These are phyloP conservation scores for Homalodisca vitripennis DNA, from an alignment of 1,140 invertebrate species.

Conservation along the genomic window DNA sequence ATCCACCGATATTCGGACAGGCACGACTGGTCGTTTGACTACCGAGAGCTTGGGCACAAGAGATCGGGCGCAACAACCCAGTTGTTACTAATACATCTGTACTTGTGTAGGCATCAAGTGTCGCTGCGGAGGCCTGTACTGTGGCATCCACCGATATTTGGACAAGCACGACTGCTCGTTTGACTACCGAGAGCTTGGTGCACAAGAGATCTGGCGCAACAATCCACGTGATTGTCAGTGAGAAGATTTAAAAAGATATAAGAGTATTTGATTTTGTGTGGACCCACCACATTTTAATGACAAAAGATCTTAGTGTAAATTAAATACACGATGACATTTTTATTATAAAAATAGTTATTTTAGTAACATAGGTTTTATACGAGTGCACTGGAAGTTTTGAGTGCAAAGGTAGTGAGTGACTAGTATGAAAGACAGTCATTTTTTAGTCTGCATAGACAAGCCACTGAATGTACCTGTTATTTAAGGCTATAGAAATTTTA, in stretches of 20 bases:
- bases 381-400: slow-evolving; percentile 28
- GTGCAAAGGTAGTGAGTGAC: slow-evolving; percentile 63
- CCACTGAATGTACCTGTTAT: not conserved
- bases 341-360: slow-evolving; percentile 29
- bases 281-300: not conserved
- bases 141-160: slow-evolving; percentile 97
- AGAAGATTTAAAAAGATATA: slow-evolving; percentile 99
- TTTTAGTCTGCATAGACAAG: not conserved
- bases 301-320: slow-evolving; percentile 10
- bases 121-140: slow-evolving; percentile 97
- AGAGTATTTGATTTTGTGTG: slow-evolving; percentile 47
- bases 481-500: slow-evolving; percentile 20
- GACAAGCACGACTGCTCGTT: slow-evolving; percentile 99
- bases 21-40: slow-evolving; percentile 98
- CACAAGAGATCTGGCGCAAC: slow-evolving; percentile 98
- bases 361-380: slow-evolving; percentile 30
- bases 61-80: slow-evolving; percentile 99
- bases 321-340: slow-evolving; percentile 29
- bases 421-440: not conserved
- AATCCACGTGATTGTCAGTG: slow-evolving; percentile 98
- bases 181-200: slow-evolving; percentile 97
- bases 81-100: slow-evolving; percentile 97
- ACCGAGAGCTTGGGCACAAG: slow-evolving; percentile 98
- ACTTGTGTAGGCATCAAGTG: slow-evolving; percentile 99
- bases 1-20: slow-evolving; percentile 99